These are phyloP conservation scores for Drosophila affinis DNA, from an alignment of 2,888 invertebrate species.

Conservation along the genomic window DNA sequence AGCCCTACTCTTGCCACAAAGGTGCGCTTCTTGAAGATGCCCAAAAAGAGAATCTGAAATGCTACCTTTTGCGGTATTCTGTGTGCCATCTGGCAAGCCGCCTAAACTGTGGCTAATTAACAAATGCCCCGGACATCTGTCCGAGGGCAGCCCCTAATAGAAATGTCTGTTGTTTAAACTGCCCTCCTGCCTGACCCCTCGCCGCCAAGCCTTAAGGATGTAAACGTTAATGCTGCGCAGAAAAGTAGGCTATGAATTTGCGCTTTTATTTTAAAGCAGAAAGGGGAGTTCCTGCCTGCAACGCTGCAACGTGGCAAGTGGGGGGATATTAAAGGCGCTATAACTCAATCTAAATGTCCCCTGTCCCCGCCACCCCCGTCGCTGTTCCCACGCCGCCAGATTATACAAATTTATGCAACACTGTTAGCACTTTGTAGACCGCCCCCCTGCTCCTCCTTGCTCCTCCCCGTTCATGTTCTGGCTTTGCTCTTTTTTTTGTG, in stretches of 20 bases:
- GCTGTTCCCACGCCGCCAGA: constrained; percentile 34
- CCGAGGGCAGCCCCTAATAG: constrained; percentile 22
- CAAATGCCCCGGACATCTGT: constrained; percentile 54
- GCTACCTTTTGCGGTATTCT: background rate
- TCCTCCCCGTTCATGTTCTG: background rate
- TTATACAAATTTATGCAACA: constrained; percentile 78
- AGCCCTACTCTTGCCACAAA: background rate
- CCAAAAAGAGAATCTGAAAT: constrained; percentile 27
- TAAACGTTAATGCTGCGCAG: constrained; percentile 27
- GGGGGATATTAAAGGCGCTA: constrained; percentile 60
- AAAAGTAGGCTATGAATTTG: constrained; percentile 50
- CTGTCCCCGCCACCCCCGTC: background rate
- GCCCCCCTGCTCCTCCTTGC: background rate
- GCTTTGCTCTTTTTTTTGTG: background rate
- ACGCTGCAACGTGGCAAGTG: constrained; percentile 22
- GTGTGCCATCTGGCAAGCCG: background rate
- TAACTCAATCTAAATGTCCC: constrained; percentile 66
- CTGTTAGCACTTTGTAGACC: constrained; percentile 62
- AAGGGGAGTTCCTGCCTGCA: background rate
- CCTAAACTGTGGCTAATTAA: constrained; percentile 60
- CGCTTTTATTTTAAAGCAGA: constrained; percentile 2
- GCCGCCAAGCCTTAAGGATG: background rate
- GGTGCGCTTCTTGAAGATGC: background rate
- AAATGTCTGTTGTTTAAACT: background rate
- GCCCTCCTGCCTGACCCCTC: background rate